Conservation (phyloP, 1,140 invertebrate species). For the Drosophila chauvacae region DNA sequence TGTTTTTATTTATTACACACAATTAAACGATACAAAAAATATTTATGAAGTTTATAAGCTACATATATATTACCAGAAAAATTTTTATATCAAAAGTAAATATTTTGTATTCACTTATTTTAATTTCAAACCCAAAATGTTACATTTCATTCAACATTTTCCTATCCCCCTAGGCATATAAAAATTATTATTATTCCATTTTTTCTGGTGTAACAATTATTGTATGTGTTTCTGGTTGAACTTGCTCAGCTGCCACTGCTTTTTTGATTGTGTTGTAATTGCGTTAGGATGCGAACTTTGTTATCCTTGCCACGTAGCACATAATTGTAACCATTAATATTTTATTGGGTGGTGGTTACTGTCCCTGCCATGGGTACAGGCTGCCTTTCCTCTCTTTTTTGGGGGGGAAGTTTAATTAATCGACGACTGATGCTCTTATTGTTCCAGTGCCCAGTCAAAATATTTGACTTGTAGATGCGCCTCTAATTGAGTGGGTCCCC, state of each 20-base stretch:
- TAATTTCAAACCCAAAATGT: not conserved
- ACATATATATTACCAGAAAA: too few species aligned
- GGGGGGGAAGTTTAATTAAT: conserved; percentile 70
- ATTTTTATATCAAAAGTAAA: too few species aligned
- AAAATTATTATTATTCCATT: not conserved
- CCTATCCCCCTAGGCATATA: too few species aligned
- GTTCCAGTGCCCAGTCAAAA: conserved; percentile 64
- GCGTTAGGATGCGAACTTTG: conserved; percentile 61
- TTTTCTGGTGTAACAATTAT: conserved; percentile 33
- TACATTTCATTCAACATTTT: too few species aligned
- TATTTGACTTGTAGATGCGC: conserved; percentile 80
- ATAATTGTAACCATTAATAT: conserved; percentile 81
- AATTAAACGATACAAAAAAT: too few species aligned
- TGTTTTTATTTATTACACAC: too few species aligned
- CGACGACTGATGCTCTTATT: conserved; percentile 71
- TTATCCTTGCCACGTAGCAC: conserved; percentile 65
- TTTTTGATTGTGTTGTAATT: conserved; percentile 78
- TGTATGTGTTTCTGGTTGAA: conserved; percentile 23
- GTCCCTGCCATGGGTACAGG: conserved; percentile 23
- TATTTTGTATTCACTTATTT: too few species aligned
- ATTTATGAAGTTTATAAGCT: too few species aligned
- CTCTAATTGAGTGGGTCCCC: conserved; percentile 71
- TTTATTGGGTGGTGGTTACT: conserved; percentile 72
- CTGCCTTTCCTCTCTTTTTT: not conserved
- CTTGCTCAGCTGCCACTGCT: conserved; percentile 39